Evolutionary conservation across 2,797 vertebrate species (phyloP).

Genomic region (Myotis findleyi): DNA sequence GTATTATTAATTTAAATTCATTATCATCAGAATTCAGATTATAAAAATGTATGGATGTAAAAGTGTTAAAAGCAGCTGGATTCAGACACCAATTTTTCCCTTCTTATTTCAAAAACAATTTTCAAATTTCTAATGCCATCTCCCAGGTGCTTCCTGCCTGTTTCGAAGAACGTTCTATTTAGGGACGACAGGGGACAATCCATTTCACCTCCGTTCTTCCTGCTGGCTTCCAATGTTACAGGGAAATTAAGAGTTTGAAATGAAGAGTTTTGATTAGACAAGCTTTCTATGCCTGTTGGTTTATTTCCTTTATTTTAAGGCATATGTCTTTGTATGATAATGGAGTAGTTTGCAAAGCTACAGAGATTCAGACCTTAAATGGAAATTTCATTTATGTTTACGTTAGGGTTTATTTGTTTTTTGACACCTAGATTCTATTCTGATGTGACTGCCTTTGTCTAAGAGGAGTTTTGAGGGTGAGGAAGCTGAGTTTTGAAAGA

Average conservation of each 20-base stretch:
- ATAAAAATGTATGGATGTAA: background rate
- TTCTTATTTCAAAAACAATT: slow-evolving; percentile 72
- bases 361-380: slow-evolving; percentile 29
- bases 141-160: slow-evolving; percentile 76
- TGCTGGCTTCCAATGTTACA: background rate
- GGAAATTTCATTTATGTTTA: slow-evolving; percentile 22
- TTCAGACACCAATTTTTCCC: slow-evolving; percentile 54
- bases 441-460: slow-evolving; percentile 14
- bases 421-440: background rate
- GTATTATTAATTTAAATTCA: slow-evolving; percentile 19
- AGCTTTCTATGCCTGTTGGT: background rate
- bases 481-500: slow-evolving; percentile 17
- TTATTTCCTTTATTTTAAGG: slow-evolving; percentile 56
- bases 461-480: background rate
- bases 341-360: background rate
- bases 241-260: slow-evolving; percentile 44
- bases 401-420: background rate
- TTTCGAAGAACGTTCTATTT: slow-evolving; percentile 66
- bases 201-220: slow-evolving; percentile 47
- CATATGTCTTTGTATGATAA: background rate
- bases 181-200: slow-evolving; percentile 15
- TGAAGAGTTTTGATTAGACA: slow-evolving; percentile 27
- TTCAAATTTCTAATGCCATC: slow-evolving; percentile 69
- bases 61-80: slow-evolving; percentile 18
- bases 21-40: slow-evolving; percentile 36